Conservation (phyloP, 2,888 invertebrate species). For the Blera fallax region DNA sequence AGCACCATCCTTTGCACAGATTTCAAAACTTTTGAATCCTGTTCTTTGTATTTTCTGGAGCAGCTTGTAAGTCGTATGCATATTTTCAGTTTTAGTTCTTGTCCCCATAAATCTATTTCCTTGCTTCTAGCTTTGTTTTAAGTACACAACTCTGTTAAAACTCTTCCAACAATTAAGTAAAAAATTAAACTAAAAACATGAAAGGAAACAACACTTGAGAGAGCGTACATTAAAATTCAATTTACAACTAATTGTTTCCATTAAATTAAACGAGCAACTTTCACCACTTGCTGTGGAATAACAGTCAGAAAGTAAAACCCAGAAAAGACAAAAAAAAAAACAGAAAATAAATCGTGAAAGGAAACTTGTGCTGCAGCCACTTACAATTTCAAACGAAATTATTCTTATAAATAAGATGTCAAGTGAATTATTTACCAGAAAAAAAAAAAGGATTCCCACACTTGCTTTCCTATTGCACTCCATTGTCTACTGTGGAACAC, state of each 20-base stretch:
- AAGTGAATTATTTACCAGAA: conserved; percentile 45
- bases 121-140: no score
- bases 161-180: no score
- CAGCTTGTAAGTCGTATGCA: no score
- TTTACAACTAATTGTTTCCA: conserved; percentile 20
- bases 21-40: no score
- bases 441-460: neutral
- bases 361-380: conserved; percentile 24
- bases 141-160: no score
- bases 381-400: conserved; percentile 20
- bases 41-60: no score
- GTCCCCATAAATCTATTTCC: no score
- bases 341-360: neutral
- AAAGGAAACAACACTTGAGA: neutral
- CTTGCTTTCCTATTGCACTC: conserved; percentile 1
- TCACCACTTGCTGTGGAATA: neutral
- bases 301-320: neutral
- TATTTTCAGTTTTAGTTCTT: no score
- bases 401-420: conserved; percentile 50
- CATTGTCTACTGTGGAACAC: neutral
- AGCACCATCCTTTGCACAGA: no score
- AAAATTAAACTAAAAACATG: neutral
- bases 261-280: conserved; percentile 12
- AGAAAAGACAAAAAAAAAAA: neutral
- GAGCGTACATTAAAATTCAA: neutral